Evolutionary conservation across 2,113 vertebrate genomes (phyloP).

Genomic region (Synodontis membranacea): DNA sequence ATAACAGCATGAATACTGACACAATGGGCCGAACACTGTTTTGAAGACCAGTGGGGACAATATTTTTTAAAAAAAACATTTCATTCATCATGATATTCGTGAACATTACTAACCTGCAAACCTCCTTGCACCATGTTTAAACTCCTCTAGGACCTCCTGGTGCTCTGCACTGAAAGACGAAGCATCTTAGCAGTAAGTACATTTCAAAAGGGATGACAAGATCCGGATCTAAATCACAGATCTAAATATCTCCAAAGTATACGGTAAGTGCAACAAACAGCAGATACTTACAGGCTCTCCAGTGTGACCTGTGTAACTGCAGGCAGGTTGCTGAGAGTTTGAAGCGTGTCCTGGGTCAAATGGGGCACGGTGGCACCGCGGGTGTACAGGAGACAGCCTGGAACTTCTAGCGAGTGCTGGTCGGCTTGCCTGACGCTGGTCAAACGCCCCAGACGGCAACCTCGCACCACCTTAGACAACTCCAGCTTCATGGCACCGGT

Average conservation of each 20-base stretch:
- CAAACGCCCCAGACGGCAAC: conserved; percentile 81
- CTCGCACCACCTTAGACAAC: conserved; percentile 74
- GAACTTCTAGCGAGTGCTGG: conserved; percentile 75
- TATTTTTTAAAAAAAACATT: neutral
- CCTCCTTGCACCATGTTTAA: conserved; percentile 85
- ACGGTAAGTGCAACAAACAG: neutral
- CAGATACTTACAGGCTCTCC: conserved; percentile 76
- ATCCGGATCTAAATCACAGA: neutral
- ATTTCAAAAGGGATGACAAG: neutral
- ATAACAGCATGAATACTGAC: neutral
- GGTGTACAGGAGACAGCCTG: conserved; percentile 89
- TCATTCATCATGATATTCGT: neutral
- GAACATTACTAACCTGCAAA: conserved; percentile 82
- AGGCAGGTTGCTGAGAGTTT: conserved; percentile 75
- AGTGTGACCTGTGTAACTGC: conserved; percentile 81
- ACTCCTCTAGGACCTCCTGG: conserved; percentile 89
- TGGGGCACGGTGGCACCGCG: conserved; percentile 85
- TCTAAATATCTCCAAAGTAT: neutral
- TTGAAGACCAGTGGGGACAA: neutral
- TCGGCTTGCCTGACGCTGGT: conserved; percentile 73
- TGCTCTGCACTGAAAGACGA: conserved; percentile 81
- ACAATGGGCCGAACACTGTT: neutral
- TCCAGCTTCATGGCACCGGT: conserved; percentile 76
- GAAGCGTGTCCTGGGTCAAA: conserved; percentile 84
- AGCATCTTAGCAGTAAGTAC: neutral